Evolutionary conservation across 2,888 invertebrate genomes (phyloP).

Genomic region (Emmelina monodactyla): DNA sequence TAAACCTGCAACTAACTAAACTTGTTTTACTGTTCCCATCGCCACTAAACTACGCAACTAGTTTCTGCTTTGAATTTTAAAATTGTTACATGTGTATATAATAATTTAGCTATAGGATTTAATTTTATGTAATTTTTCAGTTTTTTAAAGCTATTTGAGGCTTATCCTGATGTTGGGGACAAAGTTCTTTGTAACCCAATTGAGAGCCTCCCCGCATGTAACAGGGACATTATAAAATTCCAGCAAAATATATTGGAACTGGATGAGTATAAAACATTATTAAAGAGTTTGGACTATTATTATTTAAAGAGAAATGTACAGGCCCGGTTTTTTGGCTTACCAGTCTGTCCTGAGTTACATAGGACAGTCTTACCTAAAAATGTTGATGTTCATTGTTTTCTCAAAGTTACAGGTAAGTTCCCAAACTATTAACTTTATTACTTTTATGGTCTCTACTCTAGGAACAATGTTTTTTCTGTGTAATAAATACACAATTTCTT

Average conservation of each 20-base stretch:
- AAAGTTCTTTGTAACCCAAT: conserved; percentile 72
- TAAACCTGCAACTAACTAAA: no score
- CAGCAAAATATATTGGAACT: conserved; percentile 64
- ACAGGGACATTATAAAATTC: conserved; percentile 66
- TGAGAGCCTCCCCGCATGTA: conserved; percentile 69
- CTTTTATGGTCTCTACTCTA: not conserved
- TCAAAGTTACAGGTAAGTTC: conserved; percentile 72
- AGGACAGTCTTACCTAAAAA: conserved; percentile 73
- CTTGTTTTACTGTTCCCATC: no score
- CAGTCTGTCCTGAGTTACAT: conserved; percentile 73
- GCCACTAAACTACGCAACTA: no score
- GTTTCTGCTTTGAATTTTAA: not conserved
- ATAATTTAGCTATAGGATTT: conserved; percentile 1
- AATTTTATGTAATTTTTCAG: conserved; percentile 65
- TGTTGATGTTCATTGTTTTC: conserved; percentile 74
- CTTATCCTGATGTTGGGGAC: conserved; percentile 71
- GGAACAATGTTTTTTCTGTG: not conserved
- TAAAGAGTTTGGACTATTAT: conserved; percentile 31
- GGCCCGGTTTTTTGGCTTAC: conserved; percentile 72
- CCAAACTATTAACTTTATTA: not conserved
- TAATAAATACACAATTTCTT: not conserved
- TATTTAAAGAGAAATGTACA: conserved; percentile 71
- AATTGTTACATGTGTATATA: not conserved
- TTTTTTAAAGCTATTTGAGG: conserved; percentile 75
- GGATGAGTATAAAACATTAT: conserved; percentile 32